Evolutionary conservation across 2,888 invertebrate genomes (phyloP), one percentile per base, ranked within the genome.

Genomic region (Erebia palarica): DNA sequence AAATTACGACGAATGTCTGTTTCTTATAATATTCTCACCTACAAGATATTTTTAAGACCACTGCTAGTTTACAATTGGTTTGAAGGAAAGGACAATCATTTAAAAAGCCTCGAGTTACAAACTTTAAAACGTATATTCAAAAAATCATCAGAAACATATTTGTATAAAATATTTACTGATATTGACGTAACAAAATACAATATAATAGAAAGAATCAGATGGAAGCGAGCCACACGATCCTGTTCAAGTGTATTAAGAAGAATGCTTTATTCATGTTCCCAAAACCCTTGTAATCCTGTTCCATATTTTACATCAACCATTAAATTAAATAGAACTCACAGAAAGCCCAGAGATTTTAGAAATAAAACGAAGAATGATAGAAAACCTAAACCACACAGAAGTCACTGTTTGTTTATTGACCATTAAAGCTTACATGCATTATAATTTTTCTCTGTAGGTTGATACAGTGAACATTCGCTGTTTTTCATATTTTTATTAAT

Each of bases 21-120:
- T 55, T 76, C 80, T 1, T 68, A 78, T 64, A 85, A 86, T 77
- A 68, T 86, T 44, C 76, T 87, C 0, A 81, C 82, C 0, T 88
- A 88, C 53, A 88, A 88, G 79, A 74, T 86, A 70, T 85, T 85
- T 73, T 68, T 88, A 55, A 81, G 87, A 70, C 88, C 88, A 14
- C 71, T 87, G 49, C 75, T 88, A 11, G 75, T 86, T 63, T 81
- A 81, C 57, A 68, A 80, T 9, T 88, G 86, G 87, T 84, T 80
- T 70, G 74, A 78, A 73, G 69, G 70, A 11, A 68, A 72, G 10
- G 49, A 53, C 10, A 7, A 59, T 18, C 68, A 79, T 7, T 42
- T 84, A 7, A 83, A 82, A 72, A 27, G 49, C 13, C 72, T 86
- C 5, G 88, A 88, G 80, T 49, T 81, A 1, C 72, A 79, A 67